Evolutionary conservation across 2,888 invertebrate genomes (phyloP).

Genomic region (Eupithecia subfuscata): DNA sequence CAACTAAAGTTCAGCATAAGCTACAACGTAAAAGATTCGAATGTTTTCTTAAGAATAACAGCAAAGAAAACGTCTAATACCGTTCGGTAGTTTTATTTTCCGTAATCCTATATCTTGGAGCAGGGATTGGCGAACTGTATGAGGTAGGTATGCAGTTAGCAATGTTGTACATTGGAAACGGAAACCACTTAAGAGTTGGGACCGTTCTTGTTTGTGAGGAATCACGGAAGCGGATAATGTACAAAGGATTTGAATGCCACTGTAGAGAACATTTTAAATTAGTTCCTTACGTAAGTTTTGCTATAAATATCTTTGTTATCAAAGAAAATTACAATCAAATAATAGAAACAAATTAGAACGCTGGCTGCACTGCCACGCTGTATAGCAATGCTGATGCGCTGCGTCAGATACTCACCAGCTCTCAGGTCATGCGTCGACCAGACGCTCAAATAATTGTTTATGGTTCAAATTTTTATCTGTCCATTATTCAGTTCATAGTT

Average conservation of each 20-base stretch:
- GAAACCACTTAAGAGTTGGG: slow-evolving; percentile 21
- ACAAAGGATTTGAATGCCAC: not conserved
- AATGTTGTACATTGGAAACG: slow-evolving; percentile 10
- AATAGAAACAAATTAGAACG: no score
- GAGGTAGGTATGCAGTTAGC: slow-evolving; percentile 4
- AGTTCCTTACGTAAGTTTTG: not conserved
- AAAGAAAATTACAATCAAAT: no score
- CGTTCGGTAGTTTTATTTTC: not conserved
- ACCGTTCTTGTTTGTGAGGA: slow-evolving; percentile 12
- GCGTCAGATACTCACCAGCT: no score
- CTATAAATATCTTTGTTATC: not conserved
- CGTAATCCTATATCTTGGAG: slow-evolving; percentile 4
- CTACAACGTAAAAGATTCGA: not conserved
- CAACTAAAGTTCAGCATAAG: no score
- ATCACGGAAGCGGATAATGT: not conserved
- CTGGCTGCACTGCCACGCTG: no score
- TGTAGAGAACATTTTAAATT: not conserved
- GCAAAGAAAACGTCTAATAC: slow-evolving; percentile 1
- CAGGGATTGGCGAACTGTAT: not conserved
- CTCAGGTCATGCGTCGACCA: no score
- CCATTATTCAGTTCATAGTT: no score
- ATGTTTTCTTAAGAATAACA: not conserved
- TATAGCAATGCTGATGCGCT: no score
- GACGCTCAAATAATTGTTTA: not conserved
- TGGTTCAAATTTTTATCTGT: not conserved